A percentile compares a stretch with the other conserved stretches of the same genome.
Conservation (phyloP, 1,140 invertebrate species). For the Drosophila hydei region DNA sequence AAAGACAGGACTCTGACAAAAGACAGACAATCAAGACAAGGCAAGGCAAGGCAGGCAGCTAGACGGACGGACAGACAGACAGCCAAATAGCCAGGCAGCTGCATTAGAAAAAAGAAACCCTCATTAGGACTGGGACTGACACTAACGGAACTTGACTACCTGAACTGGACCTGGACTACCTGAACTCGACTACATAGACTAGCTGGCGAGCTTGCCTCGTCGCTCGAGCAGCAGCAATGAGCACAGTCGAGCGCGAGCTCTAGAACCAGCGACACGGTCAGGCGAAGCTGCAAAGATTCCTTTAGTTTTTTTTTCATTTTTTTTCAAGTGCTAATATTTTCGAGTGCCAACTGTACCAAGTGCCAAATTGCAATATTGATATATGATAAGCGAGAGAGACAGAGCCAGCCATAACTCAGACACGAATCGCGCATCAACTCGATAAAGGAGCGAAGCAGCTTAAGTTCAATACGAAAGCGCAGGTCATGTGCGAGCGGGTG, state of each 20-base stretch:
- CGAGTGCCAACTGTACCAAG: background rate
- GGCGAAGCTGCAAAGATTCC: slow-evolving; percentile 4
- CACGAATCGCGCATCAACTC: background rate
- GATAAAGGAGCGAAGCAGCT: background rate
- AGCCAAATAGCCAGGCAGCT: background rate
- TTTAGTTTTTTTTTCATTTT: slow-evolving; percentile 1
- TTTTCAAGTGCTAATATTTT: background rate
- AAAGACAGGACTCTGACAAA: too few relatives aligned
- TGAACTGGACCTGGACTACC: background rate
- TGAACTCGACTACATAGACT: background rate
- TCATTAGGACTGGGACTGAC: background rate
- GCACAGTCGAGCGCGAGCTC: slow-evolving; percentile 44
- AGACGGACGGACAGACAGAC: too few relatives aligned
- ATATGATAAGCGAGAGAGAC: background rate
- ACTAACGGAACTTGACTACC: background rate
- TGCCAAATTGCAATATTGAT: background rate
- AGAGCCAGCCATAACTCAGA: background rate
- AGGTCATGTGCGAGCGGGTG: too few relatives aligned
- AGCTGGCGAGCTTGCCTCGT: slow-evolving; percentile 16
- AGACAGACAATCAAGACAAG: too few relatives aligned
- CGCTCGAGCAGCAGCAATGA: background rate
- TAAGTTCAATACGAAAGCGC: too few relatives aligned
- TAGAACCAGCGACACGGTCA: slow-evolving; percentile 44
- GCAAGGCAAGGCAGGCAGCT: too few relatives aligned
- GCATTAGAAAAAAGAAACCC: background rate